Percentiles rank a stretch among this genome's conserved stretches.
Evolutionary conservation across 2,888 invertebrate species (phyloP).

Genomic region (Amphipyra berbera): DNA sequence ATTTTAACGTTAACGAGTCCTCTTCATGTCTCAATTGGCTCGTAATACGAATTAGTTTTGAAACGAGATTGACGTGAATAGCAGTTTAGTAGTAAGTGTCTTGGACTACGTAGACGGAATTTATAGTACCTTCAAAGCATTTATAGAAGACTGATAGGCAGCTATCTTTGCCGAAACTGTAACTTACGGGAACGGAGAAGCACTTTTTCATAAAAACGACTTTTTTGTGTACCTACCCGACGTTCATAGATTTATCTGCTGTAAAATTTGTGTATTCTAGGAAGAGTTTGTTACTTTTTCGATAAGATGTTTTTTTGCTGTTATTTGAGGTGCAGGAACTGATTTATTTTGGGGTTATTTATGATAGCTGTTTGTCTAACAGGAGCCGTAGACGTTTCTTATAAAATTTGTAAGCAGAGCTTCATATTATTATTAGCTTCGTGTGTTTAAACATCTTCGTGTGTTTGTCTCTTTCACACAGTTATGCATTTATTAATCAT

Average conservation of each 20-base stretch:
- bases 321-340: neutral
- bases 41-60: conserved; percentile 13
- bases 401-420: neutral
- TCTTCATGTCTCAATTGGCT: conserved; percentile 33
- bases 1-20: conserved; percentile 36
- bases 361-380: neutral
- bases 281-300: conserved; percentile 30
- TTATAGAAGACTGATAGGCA: conserved; percentile 45
- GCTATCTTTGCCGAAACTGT: conserved; percentile 26
- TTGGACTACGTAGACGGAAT: conserved; percentile 26
- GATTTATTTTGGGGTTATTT: conserved; percentile 21
- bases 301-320: conserved; percentile 18
- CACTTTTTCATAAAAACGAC: conserved; percentile 41
- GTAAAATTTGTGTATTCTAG: conserved; percentile 38
- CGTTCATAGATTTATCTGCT: conserved; percentile 38
- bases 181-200: conserved; percentile 18
- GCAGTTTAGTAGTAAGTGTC: conserved; percentile 17
- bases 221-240: conserved; percentile 24
- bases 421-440: neutral
- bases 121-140: conserved; percentile 35
- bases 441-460: neutral
- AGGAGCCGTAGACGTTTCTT: neutral
- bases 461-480: no score
- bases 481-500: no score
- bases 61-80: conserved; percentile 30